These are phyloP conservation scores for Harpegnathos saltator DNA, from an alignment of 1,140 invertebrate genomes.

Conservation along the genomic window DNA sequence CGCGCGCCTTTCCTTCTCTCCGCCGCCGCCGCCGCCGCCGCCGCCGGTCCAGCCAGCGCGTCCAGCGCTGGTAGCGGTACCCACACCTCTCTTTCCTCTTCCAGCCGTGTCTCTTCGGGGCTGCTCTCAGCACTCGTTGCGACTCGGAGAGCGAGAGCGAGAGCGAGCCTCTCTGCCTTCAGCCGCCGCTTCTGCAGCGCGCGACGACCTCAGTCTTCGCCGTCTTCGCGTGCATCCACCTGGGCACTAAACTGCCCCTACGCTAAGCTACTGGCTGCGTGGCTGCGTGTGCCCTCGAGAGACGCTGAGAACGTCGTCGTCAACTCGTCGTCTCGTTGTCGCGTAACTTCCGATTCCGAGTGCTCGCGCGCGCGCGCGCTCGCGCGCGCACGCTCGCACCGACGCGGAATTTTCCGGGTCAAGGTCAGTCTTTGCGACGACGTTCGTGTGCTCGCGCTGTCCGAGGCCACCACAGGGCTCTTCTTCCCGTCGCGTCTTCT, in stretches of 20 bases:
- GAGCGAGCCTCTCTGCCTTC: constrained; percentile 53
- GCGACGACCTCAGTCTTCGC: no score
- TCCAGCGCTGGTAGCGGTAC: constrained; percentile 66
- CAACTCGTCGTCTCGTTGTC: background rate
- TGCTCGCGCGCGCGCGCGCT: constrained; percentile 5
- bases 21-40: constrained; percentile 47
- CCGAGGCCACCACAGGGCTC: constrained; percentile 12
- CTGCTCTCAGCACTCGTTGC: background rate
- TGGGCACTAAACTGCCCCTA: constrained; percentile 37
- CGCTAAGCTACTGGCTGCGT: no score
- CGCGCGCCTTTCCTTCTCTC: constrained; percentile 69
- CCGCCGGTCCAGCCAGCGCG: constrained; percentile 64
- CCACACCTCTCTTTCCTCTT: constrained; percentile 61
- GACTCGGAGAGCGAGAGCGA: no score
- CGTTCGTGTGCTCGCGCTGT: background rate
- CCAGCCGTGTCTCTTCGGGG: constrained; percentile 27
- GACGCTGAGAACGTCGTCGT: constrained; percentile 58
- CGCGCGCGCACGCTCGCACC: no score
- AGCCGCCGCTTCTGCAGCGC: constrained; percentile 46
- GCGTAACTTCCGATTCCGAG: constrained; percentile 66
- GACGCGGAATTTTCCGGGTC: constrained; percentile 63
- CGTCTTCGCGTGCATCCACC: constrained; percentile 66
- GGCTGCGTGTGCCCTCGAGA: no score
- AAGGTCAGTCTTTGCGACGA: constrained; percentile 54
- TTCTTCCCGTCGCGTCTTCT: no score